Percentiles rank a stretch among this genome's conserved stretches.
phyloP scores from a whole-genome alignment of 2,797 vertebrate species.

The Sebastes vulpes region DNA sequence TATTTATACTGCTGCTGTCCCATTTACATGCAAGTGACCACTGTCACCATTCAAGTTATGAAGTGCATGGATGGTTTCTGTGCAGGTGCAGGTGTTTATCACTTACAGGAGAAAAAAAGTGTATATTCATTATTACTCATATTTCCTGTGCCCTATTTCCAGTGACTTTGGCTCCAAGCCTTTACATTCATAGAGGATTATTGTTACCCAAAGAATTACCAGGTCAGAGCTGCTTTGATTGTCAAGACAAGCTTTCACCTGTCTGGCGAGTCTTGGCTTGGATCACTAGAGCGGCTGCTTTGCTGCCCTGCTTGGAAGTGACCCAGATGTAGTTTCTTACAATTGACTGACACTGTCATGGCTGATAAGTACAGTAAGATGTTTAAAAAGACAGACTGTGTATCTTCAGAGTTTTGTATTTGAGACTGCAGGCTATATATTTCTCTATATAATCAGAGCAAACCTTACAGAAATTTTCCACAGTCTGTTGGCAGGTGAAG shows the following conservation, averaged over 20 bases:
- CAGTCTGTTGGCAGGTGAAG: background rate
- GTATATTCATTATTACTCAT: background rate
- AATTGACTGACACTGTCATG: background rate
- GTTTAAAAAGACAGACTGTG: background rate
- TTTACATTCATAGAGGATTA: slow-evolving; percentile 1
- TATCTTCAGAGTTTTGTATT: background rate
- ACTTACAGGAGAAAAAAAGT: background rate
- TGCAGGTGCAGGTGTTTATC: slow-evolving; percentile 2
- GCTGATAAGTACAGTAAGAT: background rate
- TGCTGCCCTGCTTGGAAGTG: background rate
- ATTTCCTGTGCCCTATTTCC: background rate
- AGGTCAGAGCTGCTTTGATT: slow-evolving; percentile 19
- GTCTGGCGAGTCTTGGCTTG: slow-evolving; percentile 19
- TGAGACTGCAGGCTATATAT: background rate
- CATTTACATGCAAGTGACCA: slow-evolving; percentile 17
- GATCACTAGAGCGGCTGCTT: background rate
- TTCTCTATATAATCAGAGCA: background rate
- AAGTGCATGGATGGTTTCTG: background rate
- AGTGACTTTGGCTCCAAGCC: background rate
- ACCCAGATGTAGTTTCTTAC: background rate
- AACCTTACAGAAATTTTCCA: background rate
- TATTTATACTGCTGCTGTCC: slow-evolving; percentile 30
- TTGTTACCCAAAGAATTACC: background rate
- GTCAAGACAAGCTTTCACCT: background rate
- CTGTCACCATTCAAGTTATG: background rate